Evolutionary conservation across 2,797 vertebrate species (phyloP), one percentile per base, ranked within the genome.

Genomic region (Furcifer pardalis): DNA sequence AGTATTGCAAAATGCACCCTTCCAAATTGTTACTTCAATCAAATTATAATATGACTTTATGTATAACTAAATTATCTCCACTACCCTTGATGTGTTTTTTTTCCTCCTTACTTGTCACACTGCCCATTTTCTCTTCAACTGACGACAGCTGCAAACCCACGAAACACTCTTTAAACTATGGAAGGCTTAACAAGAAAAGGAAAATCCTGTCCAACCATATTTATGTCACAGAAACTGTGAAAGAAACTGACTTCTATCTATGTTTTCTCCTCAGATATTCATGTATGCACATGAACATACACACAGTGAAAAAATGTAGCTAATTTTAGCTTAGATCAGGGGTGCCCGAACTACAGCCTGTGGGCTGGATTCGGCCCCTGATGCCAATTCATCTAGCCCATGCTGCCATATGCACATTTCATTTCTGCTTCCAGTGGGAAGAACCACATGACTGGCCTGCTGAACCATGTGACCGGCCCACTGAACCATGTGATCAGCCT

Each of bases 271-370:
- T 52, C 35, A 35, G n/a, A 73, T 76, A 59, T 30, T 23, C 37
- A 30, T 52, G 42, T 23, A 23, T 27, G 60, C 5, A 72, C 82
- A 49, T 1, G 25, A 42, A 81, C 63, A 52, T 3, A 40, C 30
- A 46, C 6, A 56, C 52, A 56, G 15, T 21, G 19, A 56, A 19
- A 56, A 19, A 66, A 5, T 25, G 46, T 42, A 32, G 0, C 19
- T 76, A n/a, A 49, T 86, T 84, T 87, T 52, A 68, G 46, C 52
- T 44, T 42, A n/a, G n/a, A n/a, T n/a, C n/a, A n/a, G n/a, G n/a
- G n/a, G n/a, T n/a, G n/a, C n/a, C n/a, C n/a, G n/a, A n/a, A n/a
- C n/a, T n/a, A n/a, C n/a, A n/a, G n/a, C n/a, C n/a, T n/a, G n/a
- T n/a, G n/a, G n/a, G n/a, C n/a, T n/a, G n/a, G n/a, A n/a, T n/a